Base-by-base conservation (phyloP, 2,797 vertebrate species). In the Aselliscus stoliczkanus region DNA sequence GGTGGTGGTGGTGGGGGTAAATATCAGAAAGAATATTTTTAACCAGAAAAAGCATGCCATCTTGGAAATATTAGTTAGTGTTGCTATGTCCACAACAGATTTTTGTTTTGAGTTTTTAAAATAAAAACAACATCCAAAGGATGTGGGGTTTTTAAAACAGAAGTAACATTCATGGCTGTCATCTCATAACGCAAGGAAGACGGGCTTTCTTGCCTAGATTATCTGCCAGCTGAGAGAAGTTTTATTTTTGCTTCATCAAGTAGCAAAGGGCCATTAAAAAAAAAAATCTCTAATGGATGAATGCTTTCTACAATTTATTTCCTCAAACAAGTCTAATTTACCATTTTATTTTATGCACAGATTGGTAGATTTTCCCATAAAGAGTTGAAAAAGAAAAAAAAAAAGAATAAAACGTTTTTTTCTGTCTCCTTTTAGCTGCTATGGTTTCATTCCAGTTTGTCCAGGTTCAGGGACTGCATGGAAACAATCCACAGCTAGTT, bases 261-360 rank as follows among this genome's bases (percentile, higher is more conserved):
- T 85, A 81, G 76, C 72, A 94, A 90, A 84, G 18, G n/a, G 77
- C 23, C 37, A 77, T 75, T 88, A 7, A 58, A 79, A 84, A 88
- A 90, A 47, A 50, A 50, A 50, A 50, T 18, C n/a, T 64, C 21
- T 31, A 85, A 87, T 44, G 67, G 56, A 86, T 79, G 69, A 84
- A 60, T 52, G 62, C 31, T 64, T 94, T 72, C 60, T 81, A 67
- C 14, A 75, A 76, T 91, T 72, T 72, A 52, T 94, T 97, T 98
- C 96, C 93, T 94, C 90, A 98, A 96, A 93, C 80, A 97, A 98
- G 95, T 94, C 94, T 97, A 97, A 97, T 88, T 96, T 95, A 56
- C 94, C 91, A 44, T 97, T 97, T 95, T 92, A 96, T 97, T 97
- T 98, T 97, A 94, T 93, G 88, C 76, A 87, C 39, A 96, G 76